Evolutionary conservation across 2,113 vertebrate species (phyloP).

Genomic region (Garra rufa): DNA sequence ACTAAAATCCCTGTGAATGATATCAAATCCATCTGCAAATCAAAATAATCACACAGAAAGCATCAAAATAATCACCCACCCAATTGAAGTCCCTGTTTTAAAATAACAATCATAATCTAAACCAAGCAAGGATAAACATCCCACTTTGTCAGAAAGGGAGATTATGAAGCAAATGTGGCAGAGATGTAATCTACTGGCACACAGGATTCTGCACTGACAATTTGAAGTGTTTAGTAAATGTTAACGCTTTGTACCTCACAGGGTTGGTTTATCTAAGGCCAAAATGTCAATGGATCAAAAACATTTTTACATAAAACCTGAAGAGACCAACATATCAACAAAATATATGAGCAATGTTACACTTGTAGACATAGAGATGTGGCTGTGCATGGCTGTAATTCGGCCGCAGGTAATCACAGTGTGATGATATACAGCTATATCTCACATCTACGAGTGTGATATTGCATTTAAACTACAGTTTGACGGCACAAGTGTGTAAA

Average conservation of each 20-base stretch:
- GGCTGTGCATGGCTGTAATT: too few species aligned
- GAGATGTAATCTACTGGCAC: not conserved
- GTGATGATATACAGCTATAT: too few species aligned
- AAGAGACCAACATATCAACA: too few species aligned
- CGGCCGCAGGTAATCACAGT: too few species aligned
- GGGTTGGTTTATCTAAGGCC: not conserved
- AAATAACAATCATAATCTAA: slow-evolving; percentile 23
- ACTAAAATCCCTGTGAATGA: not conserved
- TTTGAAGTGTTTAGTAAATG: not conserved
- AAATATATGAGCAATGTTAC: too few species aligned
- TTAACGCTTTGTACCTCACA: not conserved
- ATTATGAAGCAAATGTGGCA: slow-evolving; percentile 14
- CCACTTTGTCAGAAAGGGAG: not conserved
- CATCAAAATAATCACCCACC: not conserved
- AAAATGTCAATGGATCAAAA: not conserved
- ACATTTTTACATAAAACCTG: not conserved
- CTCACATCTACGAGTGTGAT: too few species aligned
- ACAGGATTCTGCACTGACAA: not conserved
- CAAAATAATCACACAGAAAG: not conserved
- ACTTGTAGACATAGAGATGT: too few species aligned
- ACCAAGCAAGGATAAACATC: slow-evolving; percentile 23
- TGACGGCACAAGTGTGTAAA: too few species aligned
- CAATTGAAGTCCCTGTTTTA: not conserved
- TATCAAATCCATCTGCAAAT: slow-evolving; percentile 23
- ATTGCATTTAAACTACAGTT: too few species aligned